These are phyloP conservation scores for Ganaspis sp. DNA, from an alignment of 1,140 invertebrate genomes.

Conservation along the genomic window DNA sequence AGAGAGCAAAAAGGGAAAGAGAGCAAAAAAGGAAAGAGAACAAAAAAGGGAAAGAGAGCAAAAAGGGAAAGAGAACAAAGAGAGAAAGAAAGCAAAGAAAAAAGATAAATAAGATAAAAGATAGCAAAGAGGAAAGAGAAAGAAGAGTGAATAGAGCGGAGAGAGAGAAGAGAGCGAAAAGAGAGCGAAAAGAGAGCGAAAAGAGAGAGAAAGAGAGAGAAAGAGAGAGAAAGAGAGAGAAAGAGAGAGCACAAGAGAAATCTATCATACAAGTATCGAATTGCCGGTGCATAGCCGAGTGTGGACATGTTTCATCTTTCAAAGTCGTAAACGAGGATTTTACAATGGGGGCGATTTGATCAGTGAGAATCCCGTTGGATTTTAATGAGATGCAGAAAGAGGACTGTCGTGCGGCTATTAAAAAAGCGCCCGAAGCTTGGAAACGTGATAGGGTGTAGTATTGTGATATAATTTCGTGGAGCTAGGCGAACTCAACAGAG, in stretches of 20 bases:
- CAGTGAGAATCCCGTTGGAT: background rate
- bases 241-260: background rate
- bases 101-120: too few species aligned
- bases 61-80: too few species aligned
- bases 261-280: constrained; percentile 16
- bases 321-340: background rate
- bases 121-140: too few species aligned
- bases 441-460: constrained; percentile 11
- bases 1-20: too few species aligned
- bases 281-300: background rate
- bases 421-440: constrained; percentile 2
- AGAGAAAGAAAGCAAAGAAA: too few species aligned
- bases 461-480: constrained; percentile 17
- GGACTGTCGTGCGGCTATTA: background rate
- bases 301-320: constrained; percentile 10
- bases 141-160: too few species aligned
- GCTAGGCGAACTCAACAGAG: constrained; percentile 1
- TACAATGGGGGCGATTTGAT: background rate
- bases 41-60: too few species aligned
- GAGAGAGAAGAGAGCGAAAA: too few species aligned
- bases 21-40: too few species aligned
- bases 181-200: too few species aligned
- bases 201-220: too few species aligned
- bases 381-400: constrained; percentile 25
- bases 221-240: too few species aligned